Evolutionary conservation across 2,113 vertebrate species (phyloP), one percentile per base, ranked within the genome.

Genomic region (Vombatus ursinus): DNA sequence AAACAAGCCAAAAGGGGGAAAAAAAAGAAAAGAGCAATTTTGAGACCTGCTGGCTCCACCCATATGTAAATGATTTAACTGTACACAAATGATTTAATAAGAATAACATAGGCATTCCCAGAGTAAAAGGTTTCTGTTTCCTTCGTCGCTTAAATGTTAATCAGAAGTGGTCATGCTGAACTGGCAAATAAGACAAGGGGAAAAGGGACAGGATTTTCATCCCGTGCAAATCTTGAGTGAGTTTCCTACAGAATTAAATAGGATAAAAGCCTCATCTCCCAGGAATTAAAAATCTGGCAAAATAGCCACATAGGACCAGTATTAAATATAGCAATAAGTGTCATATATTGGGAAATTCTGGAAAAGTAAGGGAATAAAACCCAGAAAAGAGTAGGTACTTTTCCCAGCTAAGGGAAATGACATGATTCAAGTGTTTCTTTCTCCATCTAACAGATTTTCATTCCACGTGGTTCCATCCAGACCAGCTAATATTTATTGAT

Each of bases 381-480:
- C 1, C 9, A 61, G 11, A 90, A 92, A 94, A 89, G 26, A 8
- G 47, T 23, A 68, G 23, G 77, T 95, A 50, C 16, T 25, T 11
- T 0, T 93, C 57, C 91, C 96, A 90, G 50, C 48, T 84, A 68
- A 97, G 54, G 28, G 90, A 96, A 95, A 90, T 8, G 92, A 24
- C 97, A 95, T 26, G 50, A 96, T 95, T 96, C 91, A 94, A 94
- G 16, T 95, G 97, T 92, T 97, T 90, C 0, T 0, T 96, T 97
- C 90, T 96, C 92, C 25, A 52, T 94, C 9, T 97, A 28, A 54
- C 94, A 37, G 19, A 77, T 97, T 95, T 98, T 96, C 90, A 0
- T 91, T 94, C 93, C 93, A 93, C 95, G 90, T 96, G 91, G 8
- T 95, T 95, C 98, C 97, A 96, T 89, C 98, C 97, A 95, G 61